These are phyloP conservation scores for Manduca sexta DNA, from an alignment of 1,140 invertebrate species.

Conservation along the genomic window DNA sequence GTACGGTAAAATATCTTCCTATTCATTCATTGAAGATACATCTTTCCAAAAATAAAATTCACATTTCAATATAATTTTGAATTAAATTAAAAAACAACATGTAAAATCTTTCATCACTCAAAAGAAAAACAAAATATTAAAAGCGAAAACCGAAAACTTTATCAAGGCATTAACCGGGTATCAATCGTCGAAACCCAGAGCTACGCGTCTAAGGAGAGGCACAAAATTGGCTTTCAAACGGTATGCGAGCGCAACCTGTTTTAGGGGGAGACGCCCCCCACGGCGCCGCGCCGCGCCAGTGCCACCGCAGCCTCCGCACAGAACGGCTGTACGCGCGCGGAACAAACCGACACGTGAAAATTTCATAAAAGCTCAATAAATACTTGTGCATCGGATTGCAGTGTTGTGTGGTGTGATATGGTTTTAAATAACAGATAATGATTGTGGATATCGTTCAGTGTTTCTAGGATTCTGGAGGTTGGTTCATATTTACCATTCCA, in stretches of 20 bases:
- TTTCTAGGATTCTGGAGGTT: conserved; percentile 54
- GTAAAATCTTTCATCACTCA: too few species aligned
- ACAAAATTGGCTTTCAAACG: conserved; percentile 66
- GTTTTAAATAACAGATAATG: conserved; percentile 10
- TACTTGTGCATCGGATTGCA: conserved; percentile 54
- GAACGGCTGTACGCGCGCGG: conserved; percentile 15
- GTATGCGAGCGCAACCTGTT: conserved; percentile 65
- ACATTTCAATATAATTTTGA: too few species aligned
- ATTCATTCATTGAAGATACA: too few species aligned
- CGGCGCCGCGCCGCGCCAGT: conserved; percentile 35
- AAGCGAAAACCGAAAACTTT: too few species aligned
- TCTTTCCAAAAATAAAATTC: too few species aligned
- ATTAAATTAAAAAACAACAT: too few species aligned
- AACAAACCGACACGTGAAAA: conserved; percentile 4
- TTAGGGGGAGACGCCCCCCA: conserved; percentile 24
- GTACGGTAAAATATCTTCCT: too few species aligned
- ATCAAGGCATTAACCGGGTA: conserved; percentile 8
- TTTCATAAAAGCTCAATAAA: conserved; percentile 12
- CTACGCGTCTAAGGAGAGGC: conserved; percentile 24
- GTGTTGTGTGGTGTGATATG: conserved; percentile 45
- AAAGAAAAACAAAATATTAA: too few species aligned
- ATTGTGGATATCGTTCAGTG: conserved; percentile 7
- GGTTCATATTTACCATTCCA: too few species aligned
- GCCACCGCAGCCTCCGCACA: conserved; percentile 37
- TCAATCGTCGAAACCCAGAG: conserved; percentile 19